phyloP scores from a whole-genome alignment of 1,140 invertebrate genomes.

The Camponotus pennsylvanicus region DNA sequence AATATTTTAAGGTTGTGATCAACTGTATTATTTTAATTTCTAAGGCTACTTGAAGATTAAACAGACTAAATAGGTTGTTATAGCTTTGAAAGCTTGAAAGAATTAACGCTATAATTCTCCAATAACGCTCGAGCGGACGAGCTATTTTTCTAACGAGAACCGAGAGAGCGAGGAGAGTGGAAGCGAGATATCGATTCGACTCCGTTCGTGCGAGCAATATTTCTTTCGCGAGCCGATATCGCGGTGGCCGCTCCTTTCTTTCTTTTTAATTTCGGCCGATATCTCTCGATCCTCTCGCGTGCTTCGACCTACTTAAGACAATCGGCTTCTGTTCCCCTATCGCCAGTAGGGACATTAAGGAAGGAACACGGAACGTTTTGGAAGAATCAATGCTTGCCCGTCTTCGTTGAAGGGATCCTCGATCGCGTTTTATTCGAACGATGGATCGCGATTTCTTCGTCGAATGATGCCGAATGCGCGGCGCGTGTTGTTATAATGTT shows the following conservation, averaged over 20 bases:
- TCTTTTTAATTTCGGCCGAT: conserved; percentile 47
- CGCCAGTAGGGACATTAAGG: conserved; percentile 26
- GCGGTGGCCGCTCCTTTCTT: neutral
- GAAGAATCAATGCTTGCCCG: conserved; percentile 67
- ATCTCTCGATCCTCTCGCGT: conserved; percentile 50
- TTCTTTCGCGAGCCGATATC: conserved; percentile 42
- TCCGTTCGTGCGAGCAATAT: conserved; percentile 23
- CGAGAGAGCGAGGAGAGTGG: neutral
- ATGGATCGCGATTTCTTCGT: conserved; percentile 67
- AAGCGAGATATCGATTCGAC: conserved; percentile 24
- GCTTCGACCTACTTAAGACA: conserved; percentile 40
- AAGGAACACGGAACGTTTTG: conserved; percentile 52
- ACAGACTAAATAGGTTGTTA: neutral
- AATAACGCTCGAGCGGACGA: conserved; percentile 24
- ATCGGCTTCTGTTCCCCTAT: conserved; percentile 30
- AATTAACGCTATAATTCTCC: conserved; percentile 40
- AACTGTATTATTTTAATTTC: conserved; percentile 3
- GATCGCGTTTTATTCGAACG: conserved; percentile 72
- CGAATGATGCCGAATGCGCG: conserved; percentile 33
- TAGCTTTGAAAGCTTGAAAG: neutral
- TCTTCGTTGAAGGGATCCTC: conserved; percentile 40
- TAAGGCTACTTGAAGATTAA: conserved; percentile 4
- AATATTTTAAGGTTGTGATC: neutral
- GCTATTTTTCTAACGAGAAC: conserved; percentile 37
- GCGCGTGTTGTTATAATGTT: conserved; percentile 65